A percentile compares a stretch with the other conserved stretches of the same genome.
These are phyloP conservation scores for Tinamus guttatus DNA, from an alignment of 2,113 vertebrate species.

Conservation along the genomic window DNA sequence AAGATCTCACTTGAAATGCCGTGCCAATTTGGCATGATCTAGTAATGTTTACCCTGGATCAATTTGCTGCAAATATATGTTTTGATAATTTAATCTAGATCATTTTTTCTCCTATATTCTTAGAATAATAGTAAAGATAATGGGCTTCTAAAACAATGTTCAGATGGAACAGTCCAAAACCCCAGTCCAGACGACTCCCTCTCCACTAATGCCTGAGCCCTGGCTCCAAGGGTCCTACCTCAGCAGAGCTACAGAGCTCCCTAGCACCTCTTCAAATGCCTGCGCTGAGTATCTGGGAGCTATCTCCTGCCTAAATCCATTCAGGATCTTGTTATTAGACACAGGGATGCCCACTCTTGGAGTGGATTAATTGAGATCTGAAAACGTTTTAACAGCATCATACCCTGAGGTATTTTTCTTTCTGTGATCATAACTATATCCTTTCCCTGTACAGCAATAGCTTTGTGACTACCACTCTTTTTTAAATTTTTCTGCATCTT, in stretches of 20 bases:
- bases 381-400: rapidly evolving
- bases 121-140: rapidly evolving
- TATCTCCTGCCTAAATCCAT: background rate
- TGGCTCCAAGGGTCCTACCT: background rate
- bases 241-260: background rate
- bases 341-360: background rate
- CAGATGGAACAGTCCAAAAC: background rate
- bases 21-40: background rate
- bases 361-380: background rate
- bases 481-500: background rate
- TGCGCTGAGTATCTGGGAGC: background rate
- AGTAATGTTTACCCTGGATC: background rate
- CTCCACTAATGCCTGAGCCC: background rate
- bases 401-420: rapidly evolving
- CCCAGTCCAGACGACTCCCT: background rate
- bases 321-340: background rate
- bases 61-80: background rate
- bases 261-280: background rate
- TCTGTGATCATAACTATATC: background rate
- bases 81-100: background rate
- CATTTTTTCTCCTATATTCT: background rate
- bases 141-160: background rate
- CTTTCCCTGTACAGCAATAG: background rate
- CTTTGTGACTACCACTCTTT: background rate
- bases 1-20: background rate